Evolutionary conservation across 2,797 vertebrate species (phyloP).

Genomic region (Balearica regulorum): DNA sequence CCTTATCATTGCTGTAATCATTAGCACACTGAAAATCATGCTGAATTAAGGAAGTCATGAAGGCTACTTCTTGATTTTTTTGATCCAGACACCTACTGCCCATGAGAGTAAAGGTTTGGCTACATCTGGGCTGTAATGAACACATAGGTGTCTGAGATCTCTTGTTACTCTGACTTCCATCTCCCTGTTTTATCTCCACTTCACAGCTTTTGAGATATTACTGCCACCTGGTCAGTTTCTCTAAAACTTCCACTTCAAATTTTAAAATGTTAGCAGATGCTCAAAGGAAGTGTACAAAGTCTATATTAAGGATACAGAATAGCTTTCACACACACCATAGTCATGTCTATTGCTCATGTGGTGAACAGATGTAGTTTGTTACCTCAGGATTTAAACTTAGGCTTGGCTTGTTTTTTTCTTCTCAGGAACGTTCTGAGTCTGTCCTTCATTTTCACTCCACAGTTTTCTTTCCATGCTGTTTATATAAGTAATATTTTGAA

Average conservation of each 20-base stretch:
- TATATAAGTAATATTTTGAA: background rate
- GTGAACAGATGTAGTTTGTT: slow-evolving; percentile 23
- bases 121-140: background rate
- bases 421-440: background rate
- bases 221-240: background rate
- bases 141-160: background rate
- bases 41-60: background rate
- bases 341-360: slow-evolving; percentile 22
- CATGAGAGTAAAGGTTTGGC: background rate
- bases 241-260: slow-evolving; percentile 18
- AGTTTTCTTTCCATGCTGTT: background rate
- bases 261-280: slow-evolving; percentile 42
- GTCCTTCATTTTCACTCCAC: background rate
- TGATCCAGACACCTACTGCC: background rate
- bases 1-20: background rate
- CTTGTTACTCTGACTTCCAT: background rate
- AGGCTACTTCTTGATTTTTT: background rate
- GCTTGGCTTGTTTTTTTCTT: background rate
- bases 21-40: background rate
- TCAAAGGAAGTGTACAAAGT: background rate
- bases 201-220: background rate
- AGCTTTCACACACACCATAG: slow-evolving; percentile 14
- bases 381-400: background rate
- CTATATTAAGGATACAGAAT: slow-evolving; percentile 21
- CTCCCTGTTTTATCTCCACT: background rate